Evolutionary conservation across 2,888 invertebrate species (phyloP).

Genomic region (Lochmaea crataegi): DNA sequence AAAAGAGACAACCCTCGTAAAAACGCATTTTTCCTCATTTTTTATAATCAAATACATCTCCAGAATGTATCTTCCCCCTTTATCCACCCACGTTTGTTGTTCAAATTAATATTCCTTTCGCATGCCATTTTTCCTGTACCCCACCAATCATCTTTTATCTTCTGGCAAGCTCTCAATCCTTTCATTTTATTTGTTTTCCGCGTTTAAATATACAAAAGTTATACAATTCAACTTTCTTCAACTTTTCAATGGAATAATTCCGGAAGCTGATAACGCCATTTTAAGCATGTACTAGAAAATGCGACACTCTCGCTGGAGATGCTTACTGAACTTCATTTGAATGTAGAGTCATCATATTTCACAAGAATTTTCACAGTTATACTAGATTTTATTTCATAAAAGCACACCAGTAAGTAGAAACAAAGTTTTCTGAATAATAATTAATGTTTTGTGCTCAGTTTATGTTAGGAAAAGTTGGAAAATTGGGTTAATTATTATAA

Average conservation of each 20-base stretch:
- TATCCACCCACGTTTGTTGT: no score
- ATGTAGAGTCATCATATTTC: neutral
- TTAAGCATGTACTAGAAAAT: neutral
- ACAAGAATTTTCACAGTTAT: neutral
- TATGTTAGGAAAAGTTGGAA: neutral
- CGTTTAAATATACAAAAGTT: no score
- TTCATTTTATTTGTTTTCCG: no score
- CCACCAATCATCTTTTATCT: no score
- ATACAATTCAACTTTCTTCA: neutral
- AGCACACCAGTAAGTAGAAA: neutral
- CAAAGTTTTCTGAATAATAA: neutral
- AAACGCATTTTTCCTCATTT: no score
- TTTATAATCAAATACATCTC: no score
- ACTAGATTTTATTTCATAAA: neutral
- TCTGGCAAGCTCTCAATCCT: no score
- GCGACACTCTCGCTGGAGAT: neutral
- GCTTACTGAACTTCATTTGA: neutral
- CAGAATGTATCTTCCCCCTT: no score
- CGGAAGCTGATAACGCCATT: neutral
- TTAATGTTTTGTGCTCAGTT: neutral
- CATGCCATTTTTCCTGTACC: no score
- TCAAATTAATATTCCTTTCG: no score
- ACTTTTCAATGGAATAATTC: neutral
- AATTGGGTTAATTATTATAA: neutral
- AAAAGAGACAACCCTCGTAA: no score